Evolutionary conservation across 2,113 vertebrate genomes (phyloP).

Genomic region (Ornithorhynchus anatinus): DNA sequence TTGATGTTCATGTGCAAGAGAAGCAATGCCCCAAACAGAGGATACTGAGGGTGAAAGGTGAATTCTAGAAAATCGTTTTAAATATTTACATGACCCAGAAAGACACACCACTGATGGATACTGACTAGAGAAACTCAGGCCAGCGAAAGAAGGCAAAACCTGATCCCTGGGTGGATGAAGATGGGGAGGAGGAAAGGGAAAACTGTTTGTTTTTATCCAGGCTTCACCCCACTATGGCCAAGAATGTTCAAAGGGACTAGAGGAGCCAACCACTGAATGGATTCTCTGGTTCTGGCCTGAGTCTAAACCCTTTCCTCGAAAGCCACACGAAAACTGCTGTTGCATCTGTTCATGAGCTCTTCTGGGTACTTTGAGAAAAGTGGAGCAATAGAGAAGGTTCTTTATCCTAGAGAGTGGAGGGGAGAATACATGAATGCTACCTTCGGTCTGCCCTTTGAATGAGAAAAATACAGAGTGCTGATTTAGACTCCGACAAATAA

Average conservation of each 20-base stretch:
- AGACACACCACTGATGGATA: too few species aligned
- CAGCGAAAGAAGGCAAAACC: too few species aligned
- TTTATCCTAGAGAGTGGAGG: neutral
- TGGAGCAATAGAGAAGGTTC: neutral
- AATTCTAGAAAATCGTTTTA: neutral
- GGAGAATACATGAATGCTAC: neutral
- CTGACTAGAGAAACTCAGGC: neutral
- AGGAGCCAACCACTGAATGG: too few species aligned
- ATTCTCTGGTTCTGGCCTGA: neutral
- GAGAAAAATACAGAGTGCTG: constrained; percentile 11
- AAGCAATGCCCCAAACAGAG: neutral
- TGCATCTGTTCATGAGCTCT: neutral
- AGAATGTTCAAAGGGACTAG: too few species aligned
- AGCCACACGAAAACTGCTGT: neutral
- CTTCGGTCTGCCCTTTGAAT: neutral
- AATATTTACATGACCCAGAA: too few species aligned
- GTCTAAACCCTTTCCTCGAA: neutral
- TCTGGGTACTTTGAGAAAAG: neutral
- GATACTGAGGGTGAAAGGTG: neutral
- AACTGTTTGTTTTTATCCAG: too few species aligned
- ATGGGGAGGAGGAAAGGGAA: too few species aligned
- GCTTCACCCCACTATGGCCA: too few species aligned
- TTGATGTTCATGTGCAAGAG: neutral
- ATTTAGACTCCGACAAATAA: constrained; percentile 34
- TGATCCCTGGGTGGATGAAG: too few species aligned